phyloP scores from a whole-genome alignment of 2,797 vertebrate genomes.

The Gastrophryne carolinensis region DNA sequence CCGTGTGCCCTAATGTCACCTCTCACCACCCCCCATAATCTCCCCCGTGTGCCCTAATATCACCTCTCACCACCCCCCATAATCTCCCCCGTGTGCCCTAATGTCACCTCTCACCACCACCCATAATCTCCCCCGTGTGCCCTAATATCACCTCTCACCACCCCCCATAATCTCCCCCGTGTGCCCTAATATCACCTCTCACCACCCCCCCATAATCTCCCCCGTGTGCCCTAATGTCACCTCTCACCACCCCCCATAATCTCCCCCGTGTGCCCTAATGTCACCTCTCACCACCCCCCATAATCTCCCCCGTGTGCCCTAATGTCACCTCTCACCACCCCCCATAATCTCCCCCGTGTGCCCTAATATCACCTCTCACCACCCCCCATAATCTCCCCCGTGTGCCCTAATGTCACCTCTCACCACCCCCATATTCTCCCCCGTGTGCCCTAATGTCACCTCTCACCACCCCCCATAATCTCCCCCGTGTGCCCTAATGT shows the following conservation, averaged over 20 bases:
- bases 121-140: too few species aligned
- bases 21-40: too few species aligned
- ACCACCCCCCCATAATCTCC: too few species aligned
- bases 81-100: too few species aligned
- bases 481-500: neutral
- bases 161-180: too few species aligned
- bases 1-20: neutral
- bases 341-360: too few species aligned
- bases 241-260: too few species aligned
- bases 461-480: too few species aligned
- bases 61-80: neutral
- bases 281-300: neutral
- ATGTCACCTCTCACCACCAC: neutral
- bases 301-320: too few species aligned
- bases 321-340: neutral
- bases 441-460: neutral
- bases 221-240: neutral
- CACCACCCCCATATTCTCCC: too few species aligned
- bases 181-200: neutral
- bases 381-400: too few species aligned
- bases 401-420: neutral
- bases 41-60: neutral
- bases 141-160: neutral
- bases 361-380: neutral
- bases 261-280: neutral